Conservation (phyloP, 2,113 vertebrate genomes). For the Prunella himalayana region DNA sequence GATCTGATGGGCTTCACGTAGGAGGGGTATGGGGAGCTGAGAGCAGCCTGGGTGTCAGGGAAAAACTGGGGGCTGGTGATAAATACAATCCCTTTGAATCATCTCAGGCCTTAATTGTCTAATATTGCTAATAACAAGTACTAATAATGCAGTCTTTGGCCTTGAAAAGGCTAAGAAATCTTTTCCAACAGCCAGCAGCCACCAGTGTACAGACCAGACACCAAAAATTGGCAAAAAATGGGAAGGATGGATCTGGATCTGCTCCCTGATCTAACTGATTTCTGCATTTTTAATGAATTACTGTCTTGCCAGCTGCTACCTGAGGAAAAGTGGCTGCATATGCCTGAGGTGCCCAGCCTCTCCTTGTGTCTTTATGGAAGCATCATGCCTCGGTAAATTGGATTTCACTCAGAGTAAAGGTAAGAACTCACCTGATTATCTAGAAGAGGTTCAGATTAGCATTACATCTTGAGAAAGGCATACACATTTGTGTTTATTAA, state of each 20-base stretch:
- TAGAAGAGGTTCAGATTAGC: slow-evolving; percentile 72
- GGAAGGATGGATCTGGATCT: neutral
- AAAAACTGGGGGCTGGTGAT: neutral
- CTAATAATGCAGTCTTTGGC: neutral
- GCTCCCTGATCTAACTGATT: neutral
- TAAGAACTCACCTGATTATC: slow-evolving; percentile 65
- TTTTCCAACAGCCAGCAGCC: neutral
- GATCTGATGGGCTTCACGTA: slow-evolving; percentile 65
- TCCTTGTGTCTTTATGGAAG: neutral
- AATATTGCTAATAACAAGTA: neutral
- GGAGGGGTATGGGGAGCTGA: slow-evolving; percentile 64
- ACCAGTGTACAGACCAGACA: neutral
- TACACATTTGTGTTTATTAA: neutral
- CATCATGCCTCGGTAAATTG: neutral
- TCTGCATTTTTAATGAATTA: neutral
- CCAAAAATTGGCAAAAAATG: neutral
- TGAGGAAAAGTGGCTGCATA: neutral
- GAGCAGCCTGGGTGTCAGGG: slow-evolving; percentile 60
- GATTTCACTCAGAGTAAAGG: neutral
- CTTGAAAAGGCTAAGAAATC: neutral
- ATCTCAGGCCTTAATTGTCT: neutral
- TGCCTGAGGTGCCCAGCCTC: neutral
- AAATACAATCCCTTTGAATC: neutral
- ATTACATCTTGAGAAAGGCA: slow-evolving; percentile 69
- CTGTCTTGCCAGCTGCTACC: neutral